Evolutionary conservation across 2,113 vertebrate species (phyloP).

Genomic region (Bambusicola thoracicus): DNA sequence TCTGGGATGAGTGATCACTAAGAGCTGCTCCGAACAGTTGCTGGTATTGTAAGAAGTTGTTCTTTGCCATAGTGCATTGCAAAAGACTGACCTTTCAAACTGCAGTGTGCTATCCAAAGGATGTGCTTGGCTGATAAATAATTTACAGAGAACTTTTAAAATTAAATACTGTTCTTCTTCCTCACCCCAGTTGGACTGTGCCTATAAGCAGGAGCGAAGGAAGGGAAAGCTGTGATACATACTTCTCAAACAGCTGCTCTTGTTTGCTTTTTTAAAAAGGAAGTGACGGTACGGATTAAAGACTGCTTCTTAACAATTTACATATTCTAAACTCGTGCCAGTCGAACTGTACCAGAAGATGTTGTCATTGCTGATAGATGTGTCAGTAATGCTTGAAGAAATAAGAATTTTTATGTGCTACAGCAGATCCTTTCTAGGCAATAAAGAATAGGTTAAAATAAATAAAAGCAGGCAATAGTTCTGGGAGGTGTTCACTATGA

Average conservation of each 20-base stretch:
- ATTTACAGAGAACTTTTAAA: neutral
- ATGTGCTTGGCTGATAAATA: constrained; percentile 3
- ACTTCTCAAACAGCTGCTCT: neutral
- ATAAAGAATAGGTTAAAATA: neutral
- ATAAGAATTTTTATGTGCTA: neutral
- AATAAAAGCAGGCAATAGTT: neutral
- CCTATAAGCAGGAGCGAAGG: neutral
- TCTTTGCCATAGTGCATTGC: neutral
- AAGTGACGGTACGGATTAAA: neutral
- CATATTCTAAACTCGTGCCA: neutral
- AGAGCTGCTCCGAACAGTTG: neutral
- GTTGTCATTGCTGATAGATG: neutral
- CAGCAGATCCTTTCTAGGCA: neutral
- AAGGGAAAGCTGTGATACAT: neutral
- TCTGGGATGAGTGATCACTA: neutral
- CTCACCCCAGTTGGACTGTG: neutral
- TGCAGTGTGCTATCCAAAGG: neutral
- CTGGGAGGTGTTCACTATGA: neutral
- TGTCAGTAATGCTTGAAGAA: neutral
- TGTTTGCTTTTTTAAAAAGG: neutral
- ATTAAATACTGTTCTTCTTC: neutral
- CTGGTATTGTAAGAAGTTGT: neutral
- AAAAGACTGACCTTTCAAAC: neutral
- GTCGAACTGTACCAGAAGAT: neutral
- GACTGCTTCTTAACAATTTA: neutral